These are phyloP conservation scores for Cephalotes varians DNA, from an alignment of 2,888 invertebrate species.

Conservation along the genomic window DNA sequence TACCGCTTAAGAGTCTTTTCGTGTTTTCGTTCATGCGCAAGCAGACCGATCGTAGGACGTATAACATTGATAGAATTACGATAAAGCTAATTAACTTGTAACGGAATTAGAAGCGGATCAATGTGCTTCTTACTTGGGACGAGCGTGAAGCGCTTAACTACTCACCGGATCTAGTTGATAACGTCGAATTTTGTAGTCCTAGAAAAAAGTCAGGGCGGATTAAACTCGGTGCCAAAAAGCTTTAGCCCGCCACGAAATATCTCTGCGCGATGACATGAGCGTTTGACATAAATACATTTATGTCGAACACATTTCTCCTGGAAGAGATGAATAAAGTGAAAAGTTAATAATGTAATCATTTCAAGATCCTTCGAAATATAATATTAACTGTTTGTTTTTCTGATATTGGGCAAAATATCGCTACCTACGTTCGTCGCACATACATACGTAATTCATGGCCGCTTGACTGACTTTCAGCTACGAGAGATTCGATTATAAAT, in stretches of 20 bases:
- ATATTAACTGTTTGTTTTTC: background rate
- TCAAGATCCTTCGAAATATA: background rate
- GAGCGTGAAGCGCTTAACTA: constrained; percentile 11
- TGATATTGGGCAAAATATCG: background rate
- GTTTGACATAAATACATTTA: background rate
- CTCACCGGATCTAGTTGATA: constrained; percentile 9
- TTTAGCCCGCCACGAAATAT: background rate
- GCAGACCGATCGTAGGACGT: constrained; percentile 21
- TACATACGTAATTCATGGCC: background rate
- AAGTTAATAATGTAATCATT: background rate
- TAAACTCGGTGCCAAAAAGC: constrained; percentile 32
- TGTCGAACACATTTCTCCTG: background rate
- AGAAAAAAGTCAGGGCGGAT: constrained; percentile 37
- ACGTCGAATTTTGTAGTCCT: constrained; percentile 26
- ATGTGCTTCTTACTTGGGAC: constrained; percentile 43
- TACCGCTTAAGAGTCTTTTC: too few relatives aligned
- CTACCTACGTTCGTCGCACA: background rate
- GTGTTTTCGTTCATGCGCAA: constrained; percentile 16
- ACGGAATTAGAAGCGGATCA: constrained; percentile 39
- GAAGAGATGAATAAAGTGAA: background rate
- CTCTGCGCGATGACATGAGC: background rate
- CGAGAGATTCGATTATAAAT: too few relatives aligned
- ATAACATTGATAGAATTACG: constrained; percentile 26
- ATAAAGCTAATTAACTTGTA: constrained; percentile 22
- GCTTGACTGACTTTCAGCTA: background rate